Evolutionary conservation across 2,113 vertebrate genomes (phyloP), one percentile per base, ranked within the genome.

Genomic region (Illadopsis cleaveri): DNA sequence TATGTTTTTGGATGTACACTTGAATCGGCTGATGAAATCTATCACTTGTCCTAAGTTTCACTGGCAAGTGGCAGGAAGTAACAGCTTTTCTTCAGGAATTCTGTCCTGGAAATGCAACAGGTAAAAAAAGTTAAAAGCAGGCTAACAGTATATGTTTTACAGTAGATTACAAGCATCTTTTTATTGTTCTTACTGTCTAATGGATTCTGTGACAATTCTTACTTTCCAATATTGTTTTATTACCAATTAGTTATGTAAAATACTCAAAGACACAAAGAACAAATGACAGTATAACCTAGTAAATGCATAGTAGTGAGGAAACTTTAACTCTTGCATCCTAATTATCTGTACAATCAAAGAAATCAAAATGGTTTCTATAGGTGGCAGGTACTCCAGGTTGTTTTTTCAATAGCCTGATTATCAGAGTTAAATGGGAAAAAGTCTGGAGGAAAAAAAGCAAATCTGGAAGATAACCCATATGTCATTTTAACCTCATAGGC

Each of bases 1-100:
- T 94, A 93, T 94, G 82, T 91, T 96, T 91, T 75, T 85, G 86
- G 80, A 81, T 38, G 15, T 75, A 78, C 70, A 90, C 75, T 94
- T 81, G 42, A 89, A 96, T 95, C 75, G 81, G 78, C 81, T 50
- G 12, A 94, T 84, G 85, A 97, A 96, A 96, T 93, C 64, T 78
- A 85, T 91, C 93, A 94, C 87, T 91, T 93, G 75, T 76, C 89
- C 47, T 90, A 77, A 64, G 58, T 80, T 94, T 95, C 28, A 2
- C 23, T 61, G 62, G 38, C 45, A 83, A 91, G 78, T 27, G 37
- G 71, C n/a, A 15, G 18, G n/a, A 73, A 80, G 42, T 45, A 92
- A 83, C 50, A 82, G 89, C n/a, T 94, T 93, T 91, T 58, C 71
- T 88, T 93, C n/a, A 0, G 22, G 16, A 90, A 57, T 94, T 94